These are phyloP conservation scores for Rafetus swinhoei DNA, from an alignment of 2,113 vertebrate species.

Conservation along the genomic window DNA sequence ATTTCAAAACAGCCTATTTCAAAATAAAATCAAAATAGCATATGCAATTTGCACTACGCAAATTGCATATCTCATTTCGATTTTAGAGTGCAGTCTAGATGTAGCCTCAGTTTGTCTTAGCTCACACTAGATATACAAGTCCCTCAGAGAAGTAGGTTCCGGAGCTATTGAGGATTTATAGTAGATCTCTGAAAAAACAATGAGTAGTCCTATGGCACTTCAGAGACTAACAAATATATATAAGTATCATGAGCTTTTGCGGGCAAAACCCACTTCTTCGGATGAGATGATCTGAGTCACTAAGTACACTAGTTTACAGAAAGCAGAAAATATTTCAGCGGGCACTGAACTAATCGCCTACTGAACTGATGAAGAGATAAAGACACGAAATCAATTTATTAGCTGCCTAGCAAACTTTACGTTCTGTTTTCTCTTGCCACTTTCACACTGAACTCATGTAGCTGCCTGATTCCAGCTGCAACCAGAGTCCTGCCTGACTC, in stretches of 20 bases:
- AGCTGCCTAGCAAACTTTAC: constrained; percentile 42
- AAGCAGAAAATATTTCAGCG: constrained; percentile 39
- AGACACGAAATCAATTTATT: constrained; percentile 63
- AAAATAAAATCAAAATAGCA: no score
- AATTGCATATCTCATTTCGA: no score
- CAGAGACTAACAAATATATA: no score
- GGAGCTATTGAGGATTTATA: no score
- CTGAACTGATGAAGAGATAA: constrained; percentile 42
- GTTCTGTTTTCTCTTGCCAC: constrained; percentile 62
- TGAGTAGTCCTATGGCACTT: no score
- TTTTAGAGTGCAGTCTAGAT: no score
- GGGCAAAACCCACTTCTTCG: no score
- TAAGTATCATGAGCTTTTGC: no score
- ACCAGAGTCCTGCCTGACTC: not conserved
- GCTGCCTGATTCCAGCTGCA: not conserved
- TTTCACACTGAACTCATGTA: not conserved
- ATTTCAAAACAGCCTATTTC: no score
- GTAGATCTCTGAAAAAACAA: no score
- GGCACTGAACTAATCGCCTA: constrained; percentile 52
- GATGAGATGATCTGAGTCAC: not conserved
- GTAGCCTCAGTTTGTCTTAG: not conserved
- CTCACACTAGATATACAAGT: constrained; percentile 4
- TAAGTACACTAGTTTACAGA: not conserved
- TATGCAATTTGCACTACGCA: no score
- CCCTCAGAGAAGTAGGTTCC: not conserved